A percentile compares a stretch with the other conserved stretches of the same genome.
Conservation (phyloP, 2,888 invertebrate genomes). For the Neuroscelio doddi region DNA sequence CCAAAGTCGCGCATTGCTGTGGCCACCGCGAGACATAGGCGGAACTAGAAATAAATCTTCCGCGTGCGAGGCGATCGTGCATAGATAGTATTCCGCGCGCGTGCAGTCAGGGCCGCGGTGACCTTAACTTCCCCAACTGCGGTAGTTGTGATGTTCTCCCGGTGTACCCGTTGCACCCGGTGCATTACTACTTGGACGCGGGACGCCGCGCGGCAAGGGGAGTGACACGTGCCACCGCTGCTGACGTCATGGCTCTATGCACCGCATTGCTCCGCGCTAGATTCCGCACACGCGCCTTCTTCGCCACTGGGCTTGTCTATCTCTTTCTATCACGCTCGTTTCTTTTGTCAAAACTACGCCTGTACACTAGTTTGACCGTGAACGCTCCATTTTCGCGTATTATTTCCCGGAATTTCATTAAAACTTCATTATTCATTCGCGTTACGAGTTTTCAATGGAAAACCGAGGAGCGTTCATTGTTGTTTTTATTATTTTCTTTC, state of each 20-base stretch:
- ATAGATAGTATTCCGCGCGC: conserved; percentile 69
- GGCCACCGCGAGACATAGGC: conserved; percentile 44
- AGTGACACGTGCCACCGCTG: conserved; percentile 65
- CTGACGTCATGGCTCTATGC: conserved; percentile 74
- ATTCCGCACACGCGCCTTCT: conserved; percentile 48
- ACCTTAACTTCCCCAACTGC: conserved; percentile 74
- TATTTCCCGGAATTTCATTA: conserved; percentile 21
- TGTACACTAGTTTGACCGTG: conserved; percentile 33
- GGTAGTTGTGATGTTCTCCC: conserved; percentile 41
- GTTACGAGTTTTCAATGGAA: too few species aligned
- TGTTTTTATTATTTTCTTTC: too few species aligned
- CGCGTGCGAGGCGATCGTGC: conserved; percentile 52
- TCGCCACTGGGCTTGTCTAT: background rate
- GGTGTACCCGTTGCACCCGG: conserved; percentile 47
- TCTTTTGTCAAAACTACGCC: conserved; percentile 25
- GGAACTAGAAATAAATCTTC: conserved; percentile 66
- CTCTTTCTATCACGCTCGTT: background rate
- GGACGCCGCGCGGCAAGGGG: conserved; percentile 56
- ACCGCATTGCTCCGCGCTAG: conserved; percentile 75
- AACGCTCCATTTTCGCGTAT: conserved; percentile 28
- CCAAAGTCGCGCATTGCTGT: too few species aligned
- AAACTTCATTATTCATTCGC: background rate
- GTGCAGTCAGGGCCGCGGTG: conserved; percentile 76
- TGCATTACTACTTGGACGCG: conserved; percentile 52
- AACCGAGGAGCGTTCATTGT: too few species aligned